These are phyloP conservation scores for Melanchra persicariae DNA, from an alignment of 2,888 invertebrate genomes.

Conservation along the genomic window DNA sequence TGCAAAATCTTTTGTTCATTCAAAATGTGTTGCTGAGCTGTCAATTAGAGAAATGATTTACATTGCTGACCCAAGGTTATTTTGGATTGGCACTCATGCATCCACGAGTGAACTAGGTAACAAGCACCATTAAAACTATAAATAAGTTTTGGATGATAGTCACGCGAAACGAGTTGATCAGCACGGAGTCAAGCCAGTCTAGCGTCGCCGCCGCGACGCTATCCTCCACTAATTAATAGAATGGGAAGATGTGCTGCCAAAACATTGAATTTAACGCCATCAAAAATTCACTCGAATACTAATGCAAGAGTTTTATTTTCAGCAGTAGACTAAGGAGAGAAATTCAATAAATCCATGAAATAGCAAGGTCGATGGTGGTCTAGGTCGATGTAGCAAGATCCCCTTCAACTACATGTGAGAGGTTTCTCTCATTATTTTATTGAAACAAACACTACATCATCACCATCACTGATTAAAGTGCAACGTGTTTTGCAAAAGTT, in stretches of 20 bases:
- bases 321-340: neutral
- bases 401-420: neutral
- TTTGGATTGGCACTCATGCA: constrained; percentile 9
- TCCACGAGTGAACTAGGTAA: constrained; percentile 5
- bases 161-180: constrained; percentile 23
- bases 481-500: neutral
- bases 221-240: constrained; percentile 25
- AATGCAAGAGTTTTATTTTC: neutral
- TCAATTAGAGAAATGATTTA: constrained; percentile 11
- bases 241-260: constrained; percentile 43
- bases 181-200: no score
- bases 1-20: constrained; percentile 36
- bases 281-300: constrained; percentile 1
- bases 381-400: neutral
- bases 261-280: constrained; percentile 8
- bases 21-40: constrained; percentile 12
- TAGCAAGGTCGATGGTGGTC: neutral
- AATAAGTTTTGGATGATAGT: constrained; percentile 33
- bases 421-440: neutral
- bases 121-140: constrained; percentile 35
- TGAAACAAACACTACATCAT: neutral
- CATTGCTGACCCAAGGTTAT: constrained; percentile 6
- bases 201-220: no score
- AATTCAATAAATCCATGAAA: neutral
- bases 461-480: neutral